Percentiles rank a stretch among this genome's conserved stretches.
phyloP scores from a whole-genome alignment of 2,888 invertebrate genomes.

The Salticus scenicus region DNA sequence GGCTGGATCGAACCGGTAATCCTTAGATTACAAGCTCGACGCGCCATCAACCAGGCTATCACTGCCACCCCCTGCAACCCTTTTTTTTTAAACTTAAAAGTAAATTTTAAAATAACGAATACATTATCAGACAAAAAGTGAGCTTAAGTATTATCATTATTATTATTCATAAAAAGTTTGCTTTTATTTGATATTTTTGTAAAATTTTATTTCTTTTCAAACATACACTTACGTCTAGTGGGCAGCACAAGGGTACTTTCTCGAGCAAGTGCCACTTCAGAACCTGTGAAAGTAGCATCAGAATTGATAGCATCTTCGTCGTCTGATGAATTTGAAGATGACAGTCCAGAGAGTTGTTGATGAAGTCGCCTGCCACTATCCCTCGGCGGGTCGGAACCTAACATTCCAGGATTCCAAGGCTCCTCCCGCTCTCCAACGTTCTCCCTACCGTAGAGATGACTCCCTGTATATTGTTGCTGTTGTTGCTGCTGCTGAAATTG shows the following conservation, averaged over 20 bases:
- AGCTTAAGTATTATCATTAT: too few species aligned
- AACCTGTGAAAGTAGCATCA: slow-evolving; percentile 88
- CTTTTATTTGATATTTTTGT: too few species aligned
- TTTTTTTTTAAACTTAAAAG: too few species aligned
- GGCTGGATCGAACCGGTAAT: too few species aligned
- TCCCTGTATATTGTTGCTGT: neutral
- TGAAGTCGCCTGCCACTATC: slow-evolving; percentile 51
- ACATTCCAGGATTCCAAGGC: slow-evolving; percentile 58
- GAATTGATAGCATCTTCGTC: slow-evolving; percentile 83
- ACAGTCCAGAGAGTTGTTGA: slow-evolving; percentile 54
- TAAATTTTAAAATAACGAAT: too few species aligned
- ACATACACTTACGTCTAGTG: slow-evolving; percentile 59
- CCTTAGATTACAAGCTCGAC: too few species aligned
- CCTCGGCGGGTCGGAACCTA: slow-evolving; percentile 56
- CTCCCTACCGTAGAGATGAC: slow-evolving; percentile 17
- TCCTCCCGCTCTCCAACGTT: slow-evolving; percentile 34
- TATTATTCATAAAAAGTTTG: too few species aligned
- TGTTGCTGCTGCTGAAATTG: slow-evolving; percentile 29
- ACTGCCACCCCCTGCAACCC: too few species aligned
- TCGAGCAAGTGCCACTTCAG: slow-evolving; percentile 87
- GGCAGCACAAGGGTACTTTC: slow-evolving; percentile 86
- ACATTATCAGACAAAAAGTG: too few species aligned
- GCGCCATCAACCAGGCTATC: too few species aligned
- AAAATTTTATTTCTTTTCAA: too few species aligned
- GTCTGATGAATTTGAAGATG: slow-evolving; percentile 59